Conservation (phyloP, 1,140 invertebrate species). For the Halyomorpha halys region DNA sequence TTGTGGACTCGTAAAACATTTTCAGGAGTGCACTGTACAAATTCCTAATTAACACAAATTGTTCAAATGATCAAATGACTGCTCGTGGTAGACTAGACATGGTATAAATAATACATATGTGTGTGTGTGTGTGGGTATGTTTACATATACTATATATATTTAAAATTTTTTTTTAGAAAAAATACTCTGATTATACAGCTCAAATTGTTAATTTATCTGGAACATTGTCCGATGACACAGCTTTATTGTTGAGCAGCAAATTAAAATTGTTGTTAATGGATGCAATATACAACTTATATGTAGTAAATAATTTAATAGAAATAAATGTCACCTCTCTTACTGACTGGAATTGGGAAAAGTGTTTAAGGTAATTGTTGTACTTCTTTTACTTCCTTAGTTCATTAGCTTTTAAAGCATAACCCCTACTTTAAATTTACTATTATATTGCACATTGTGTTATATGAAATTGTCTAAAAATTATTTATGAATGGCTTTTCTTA, state of each 20-base stretch:
- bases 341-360: constrained; percentile 92
- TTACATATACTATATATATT: neutral
- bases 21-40: too few species aligned
- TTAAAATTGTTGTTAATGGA: constrained; percentile 78
- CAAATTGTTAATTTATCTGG: too few species aligned
- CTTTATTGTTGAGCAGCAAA: constrained; percentile 46
- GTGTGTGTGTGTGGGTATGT: neutral
- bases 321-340: constrained; percentile 48
- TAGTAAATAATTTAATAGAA: constrained; percentile 66
- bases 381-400: neutral
- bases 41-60: too few species aligned
- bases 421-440: too few species aligned
- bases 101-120: neutral
- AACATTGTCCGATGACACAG: too few species aligned
- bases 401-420: too few species aligned
- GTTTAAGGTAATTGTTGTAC: constrained; percentile 57
- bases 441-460: too few species aligned
- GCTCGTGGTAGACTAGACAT: too few species aligned
- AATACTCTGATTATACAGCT: neutral
- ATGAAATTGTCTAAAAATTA: too few species aligned
- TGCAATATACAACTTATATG: constrained; percentile 77
- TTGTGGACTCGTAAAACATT: too few species aligned
- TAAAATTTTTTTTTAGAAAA: neutral
- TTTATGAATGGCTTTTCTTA: too few species aligned
- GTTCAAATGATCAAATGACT: too few species aligned